These are phyloP conservation scores for Pitta sordida DNA, from an alignment of 2,113 vertebrate species.

Conservation along the genomic window DNA sequence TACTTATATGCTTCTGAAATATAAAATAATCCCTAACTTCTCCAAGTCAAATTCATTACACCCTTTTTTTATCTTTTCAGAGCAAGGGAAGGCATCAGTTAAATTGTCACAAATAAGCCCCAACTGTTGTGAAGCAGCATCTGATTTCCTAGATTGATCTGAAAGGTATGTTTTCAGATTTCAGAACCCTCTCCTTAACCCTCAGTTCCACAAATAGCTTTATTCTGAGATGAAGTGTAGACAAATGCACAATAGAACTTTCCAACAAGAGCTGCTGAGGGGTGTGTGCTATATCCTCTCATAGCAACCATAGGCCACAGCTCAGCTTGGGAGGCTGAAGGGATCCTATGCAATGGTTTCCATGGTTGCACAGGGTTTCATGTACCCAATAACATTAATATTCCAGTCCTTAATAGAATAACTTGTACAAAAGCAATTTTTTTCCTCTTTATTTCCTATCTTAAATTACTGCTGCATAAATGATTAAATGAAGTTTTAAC, in stretches of 20 bases:
- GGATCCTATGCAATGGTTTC: constrained; percentile 45
- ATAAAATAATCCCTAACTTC: constrained; percentile 4
- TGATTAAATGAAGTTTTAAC: not conserved
- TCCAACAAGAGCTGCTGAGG: constrained; percentile 34
- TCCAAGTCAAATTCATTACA: not conserved
- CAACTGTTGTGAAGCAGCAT: not conserved
- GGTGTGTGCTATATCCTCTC: constrained; percentile 47
- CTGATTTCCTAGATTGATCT: constrained; percentile 5
- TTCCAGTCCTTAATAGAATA: not conserved
- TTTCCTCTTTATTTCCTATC: not conserved
- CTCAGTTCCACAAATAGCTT: not conserved
- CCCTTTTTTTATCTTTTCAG: not conserved
- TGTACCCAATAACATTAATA: constrained; percentile 23
- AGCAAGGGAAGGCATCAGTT: not conserved
- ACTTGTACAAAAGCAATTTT: not conserved
- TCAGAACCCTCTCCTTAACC: constrained; percentile 4
- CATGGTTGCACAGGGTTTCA: constrained; percentile 47
- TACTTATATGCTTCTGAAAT: not conserved
- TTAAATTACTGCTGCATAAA: not conserved
- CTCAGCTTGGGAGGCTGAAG: constrained; percentile 31
- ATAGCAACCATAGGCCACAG: constrained; percentile 53
- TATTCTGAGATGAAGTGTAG: constrained; percentile 33
- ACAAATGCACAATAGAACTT: constrained; percentile 44
- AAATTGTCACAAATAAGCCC: not conserved
- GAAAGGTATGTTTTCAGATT: not conserved